Evolutionary conservation across 2,797 vertebrate species (phyloP).

Genomic region (Alfaro cultratus): DNA sequence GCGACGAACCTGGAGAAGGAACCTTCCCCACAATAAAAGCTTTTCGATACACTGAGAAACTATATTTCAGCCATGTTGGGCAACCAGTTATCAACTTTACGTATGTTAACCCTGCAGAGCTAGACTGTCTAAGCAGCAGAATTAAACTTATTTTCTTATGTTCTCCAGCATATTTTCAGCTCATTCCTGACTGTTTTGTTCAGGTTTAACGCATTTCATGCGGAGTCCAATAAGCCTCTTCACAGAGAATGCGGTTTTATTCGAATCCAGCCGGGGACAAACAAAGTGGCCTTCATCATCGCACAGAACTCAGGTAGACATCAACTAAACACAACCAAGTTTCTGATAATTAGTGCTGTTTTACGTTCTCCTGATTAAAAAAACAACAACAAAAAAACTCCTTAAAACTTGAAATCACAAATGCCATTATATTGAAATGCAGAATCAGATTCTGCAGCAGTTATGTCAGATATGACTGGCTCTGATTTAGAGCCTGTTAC

Average conservation of each 20-base stretch:
- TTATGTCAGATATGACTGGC: not conserved
- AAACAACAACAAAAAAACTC: too few species aligned
- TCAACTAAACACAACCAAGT: not conserved
- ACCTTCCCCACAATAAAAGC: conserved; percentile 87
- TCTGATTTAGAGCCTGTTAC: not conserved
- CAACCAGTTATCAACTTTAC: conserved; percentile 95
- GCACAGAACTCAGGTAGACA: conserved; percentile 92
- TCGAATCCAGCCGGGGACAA: conserved; percentile 89
- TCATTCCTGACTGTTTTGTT: conserved; percentile 21
- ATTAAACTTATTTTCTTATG: not conserved
- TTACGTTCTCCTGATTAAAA: not conserved
- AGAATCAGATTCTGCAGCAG: not conserved
- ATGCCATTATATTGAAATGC: not conserved
- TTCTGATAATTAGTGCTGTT: not conserved
- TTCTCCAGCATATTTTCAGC: not conserved
- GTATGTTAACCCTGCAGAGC: conserved; percentile 71
- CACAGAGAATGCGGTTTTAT: conserved; percentile 96
- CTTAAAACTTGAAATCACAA: not conserved
- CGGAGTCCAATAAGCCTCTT: conserved; percentile 89
- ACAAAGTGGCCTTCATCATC: conserved; percentile 94
- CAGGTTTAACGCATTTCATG: conserved; percentile 94
- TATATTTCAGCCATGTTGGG: conserved; percentile 90
- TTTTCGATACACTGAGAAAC: conserved; percentile 90
- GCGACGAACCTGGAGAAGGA: conserved; percentile 87
- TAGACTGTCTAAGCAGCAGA: not conserved